phyloP scores from a whole-genome alignment of 37 sponge, comb jelly and placozoan species.

The Hormiphora californensis region DNA sequence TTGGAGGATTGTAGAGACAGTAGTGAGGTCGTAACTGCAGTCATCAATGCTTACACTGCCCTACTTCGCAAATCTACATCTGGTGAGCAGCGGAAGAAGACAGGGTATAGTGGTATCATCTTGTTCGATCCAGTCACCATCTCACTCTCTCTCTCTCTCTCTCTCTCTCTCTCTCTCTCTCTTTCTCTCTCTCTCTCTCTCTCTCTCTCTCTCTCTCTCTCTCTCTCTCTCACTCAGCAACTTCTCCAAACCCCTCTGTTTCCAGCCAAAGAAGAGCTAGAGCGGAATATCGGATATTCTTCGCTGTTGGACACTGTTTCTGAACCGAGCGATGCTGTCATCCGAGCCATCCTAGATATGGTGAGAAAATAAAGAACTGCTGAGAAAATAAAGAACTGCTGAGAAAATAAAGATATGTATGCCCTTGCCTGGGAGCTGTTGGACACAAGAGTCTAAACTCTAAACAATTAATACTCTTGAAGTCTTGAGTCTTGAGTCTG shows the following conservation, averaged over 20 bases:
- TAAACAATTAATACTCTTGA: too few relatives aligned
- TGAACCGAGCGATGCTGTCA: not conserved
- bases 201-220: not conserved
- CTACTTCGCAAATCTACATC: slow-evolving; percentile 26
- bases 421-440: too few relatives aligned
- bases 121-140: not conserved
- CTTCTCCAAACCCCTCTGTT: not conserved
- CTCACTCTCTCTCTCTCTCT: not conserved
- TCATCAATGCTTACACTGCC: slow-evolving; percentile 33
- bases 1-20: not conserved
- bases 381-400: too few relatives aligned
- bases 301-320: not conserved
- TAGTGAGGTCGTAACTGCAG: not conserved
- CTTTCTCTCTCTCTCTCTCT: not conserved
- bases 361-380: too few relatives aligned
- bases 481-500: too few relatives aligned
- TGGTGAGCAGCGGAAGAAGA: too few relatives aligned
- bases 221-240: too few relatives aligned
- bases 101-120: too few relatives aligned
- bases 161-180: slow-evolving; percentile 6
- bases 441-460: too few relatives aligned
- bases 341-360: slow-evolving; percentile 34
- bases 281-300: not conserved
- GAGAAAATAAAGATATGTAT: too few relatives aligned
- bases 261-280: slow-evolving; percentile 48